These are phyloP conservation scores for Urocyon cinereoargenteus DNA, from an alignment of 2,797 vertebrate genomes.

Conservation along the genomic window DNA sequence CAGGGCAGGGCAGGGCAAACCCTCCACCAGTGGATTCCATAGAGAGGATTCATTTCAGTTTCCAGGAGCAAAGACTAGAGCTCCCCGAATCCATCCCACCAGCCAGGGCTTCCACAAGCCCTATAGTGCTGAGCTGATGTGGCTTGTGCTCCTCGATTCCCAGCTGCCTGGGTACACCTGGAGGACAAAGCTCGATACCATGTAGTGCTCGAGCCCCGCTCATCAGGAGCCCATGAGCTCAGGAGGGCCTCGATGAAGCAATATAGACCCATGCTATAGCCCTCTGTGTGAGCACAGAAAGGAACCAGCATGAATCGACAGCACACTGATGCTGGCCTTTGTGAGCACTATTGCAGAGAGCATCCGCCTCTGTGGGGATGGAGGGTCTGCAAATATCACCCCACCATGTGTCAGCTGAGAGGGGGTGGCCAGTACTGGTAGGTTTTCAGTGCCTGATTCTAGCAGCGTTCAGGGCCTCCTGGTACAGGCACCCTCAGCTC, in stretches of 20 bases:
- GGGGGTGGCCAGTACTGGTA: not conserved
- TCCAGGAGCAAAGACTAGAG: not conserved
- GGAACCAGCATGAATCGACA: too few species aligned
- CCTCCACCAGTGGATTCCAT: conserved; percentile 24
- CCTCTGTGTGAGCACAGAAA: not conserved
- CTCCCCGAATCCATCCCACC: not conserved
- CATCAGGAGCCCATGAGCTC: accelerated
- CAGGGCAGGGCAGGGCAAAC: not conserved
- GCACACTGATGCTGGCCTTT: too few species aligned
- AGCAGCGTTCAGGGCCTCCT: not conserved
- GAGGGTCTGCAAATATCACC: too few species aligned
- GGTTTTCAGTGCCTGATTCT: conserved; percentile 46
- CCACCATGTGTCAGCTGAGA: too few species aligned
- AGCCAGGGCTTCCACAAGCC: not conserved
- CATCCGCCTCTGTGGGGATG: too few species aligned
- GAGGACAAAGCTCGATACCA: not conserved
- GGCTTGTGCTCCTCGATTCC: too few species aligned
- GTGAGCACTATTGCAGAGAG: too few species aligned
- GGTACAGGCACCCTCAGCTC: too few species aligned
- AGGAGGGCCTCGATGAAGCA: not conserved
- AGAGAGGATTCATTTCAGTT: not conserved
- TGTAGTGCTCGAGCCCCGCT: too few species aligned
- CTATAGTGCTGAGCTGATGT: not conserved
- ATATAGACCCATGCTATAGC: too few species aligned
- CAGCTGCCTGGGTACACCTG: accelerated